These are phyloP conservation scores for Lophura nycthemera DNA, from an alignment of 2,113 vertebrate species.

Conservation along the genomic window DNA sequence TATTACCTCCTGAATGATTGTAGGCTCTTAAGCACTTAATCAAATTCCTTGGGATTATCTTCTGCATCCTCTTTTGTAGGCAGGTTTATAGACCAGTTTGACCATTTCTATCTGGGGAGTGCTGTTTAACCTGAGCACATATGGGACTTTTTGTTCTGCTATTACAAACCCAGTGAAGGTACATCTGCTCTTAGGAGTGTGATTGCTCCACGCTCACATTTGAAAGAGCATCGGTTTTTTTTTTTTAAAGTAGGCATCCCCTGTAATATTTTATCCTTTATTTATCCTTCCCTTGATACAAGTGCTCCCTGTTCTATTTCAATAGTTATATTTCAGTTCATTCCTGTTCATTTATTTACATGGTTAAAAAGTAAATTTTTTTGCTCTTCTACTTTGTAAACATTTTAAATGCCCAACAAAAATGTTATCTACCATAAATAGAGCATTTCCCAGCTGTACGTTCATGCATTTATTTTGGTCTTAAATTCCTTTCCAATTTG, in stretches of 20 bases:
- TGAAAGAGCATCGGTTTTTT: background rate
- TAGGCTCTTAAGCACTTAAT: constrained; percentile 37
- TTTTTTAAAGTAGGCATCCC: background rate
- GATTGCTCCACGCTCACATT: background rate
- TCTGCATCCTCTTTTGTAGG: background rate
- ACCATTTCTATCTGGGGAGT: background rate
- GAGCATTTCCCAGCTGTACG: background rate
- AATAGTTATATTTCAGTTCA: background rate
- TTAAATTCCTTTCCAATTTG: constrained; percentile 16
- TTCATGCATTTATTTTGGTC: background rate
- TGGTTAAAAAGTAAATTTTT: background rate
- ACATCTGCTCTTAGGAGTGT: background rate
- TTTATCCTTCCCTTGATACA: background rate
- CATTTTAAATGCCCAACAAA: background rate
- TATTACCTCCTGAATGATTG: constrained; percentile 46
- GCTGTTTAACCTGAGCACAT: constrained; percentile 1
- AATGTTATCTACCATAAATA: background rate
- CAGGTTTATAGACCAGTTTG: constrained; percentile 3
- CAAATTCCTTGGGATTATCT: constrained; percentile 44
- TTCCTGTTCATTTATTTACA: background rate
- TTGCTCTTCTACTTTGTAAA: background rate
- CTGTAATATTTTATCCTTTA: background rate
- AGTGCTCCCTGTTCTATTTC: background rate
- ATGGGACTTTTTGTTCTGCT: background rate
- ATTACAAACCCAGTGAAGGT: background rate